phyloP scores from a whole-genome alignment of 2,888 invertebrate genomes.

The Brachypalpus laphriformis region DNA sequence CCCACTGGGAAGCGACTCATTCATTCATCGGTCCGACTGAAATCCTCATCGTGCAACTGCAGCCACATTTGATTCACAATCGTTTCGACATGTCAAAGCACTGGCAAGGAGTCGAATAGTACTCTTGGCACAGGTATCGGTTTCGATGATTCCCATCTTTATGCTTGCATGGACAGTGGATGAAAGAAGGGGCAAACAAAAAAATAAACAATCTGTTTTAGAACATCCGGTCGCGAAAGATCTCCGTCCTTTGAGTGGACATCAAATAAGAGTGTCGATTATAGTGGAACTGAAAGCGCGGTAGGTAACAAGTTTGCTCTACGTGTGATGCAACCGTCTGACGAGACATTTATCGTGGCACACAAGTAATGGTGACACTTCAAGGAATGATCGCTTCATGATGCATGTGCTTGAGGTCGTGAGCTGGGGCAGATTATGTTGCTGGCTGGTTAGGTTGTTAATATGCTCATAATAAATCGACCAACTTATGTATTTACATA shows the following conservation, averaged over 20 bases:
- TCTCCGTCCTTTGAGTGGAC: slow-evolving; percentile 51
- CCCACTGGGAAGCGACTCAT: slow-evolving; percentile 54
- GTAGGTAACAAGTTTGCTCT: slow-evolving; percentile 61
- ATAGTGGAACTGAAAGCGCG: slow-evolving; percentile 63
- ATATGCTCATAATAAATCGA: background rate
- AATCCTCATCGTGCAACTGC: slow-evolving; percentile 60
- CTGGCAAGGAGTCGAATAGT: slow-evolving; percentile 51
- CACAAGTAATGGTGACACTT: slow-evolving; percentile 49
- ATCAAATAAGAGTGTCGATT: slow-evolving; percentile 60
- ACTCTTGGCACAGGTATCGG: slow-evolving; percentile 56
- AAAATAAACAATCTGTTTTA: slow-evolving; percentile 80
- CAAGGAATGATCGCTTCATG: slow-evolving; percentile 30
- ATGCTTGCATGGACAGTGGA: slow-evolving; percentile 49
- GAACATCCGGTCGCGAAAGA: slow-evolving; percentile 82
- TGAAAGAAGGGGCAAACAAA: slow-evolving; percentile 7
- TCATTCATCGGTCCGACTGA: slow-evolving; percentile 62
- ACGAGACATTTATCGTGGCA: slow-evolving; percentile 39
- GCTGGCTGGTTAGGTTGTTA: background rate
- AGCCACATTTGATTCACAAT: slow-evolving; percentile 69
- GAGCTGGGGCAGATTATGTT: background rate
- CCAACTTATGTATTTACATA: background rate
- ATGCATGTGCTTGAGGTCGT: slow-evolving; percentile 11
- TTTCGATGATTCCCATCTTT: slow-evolving; percentile 65
- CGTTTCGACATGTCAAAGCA: slow-evolving; percentile 66
- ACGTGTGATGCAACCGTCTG: slow-evolving; percentile 52